Conservation (phyloP, 1,140 invertebrate species). For the Ectropis grisescens region DNA sequence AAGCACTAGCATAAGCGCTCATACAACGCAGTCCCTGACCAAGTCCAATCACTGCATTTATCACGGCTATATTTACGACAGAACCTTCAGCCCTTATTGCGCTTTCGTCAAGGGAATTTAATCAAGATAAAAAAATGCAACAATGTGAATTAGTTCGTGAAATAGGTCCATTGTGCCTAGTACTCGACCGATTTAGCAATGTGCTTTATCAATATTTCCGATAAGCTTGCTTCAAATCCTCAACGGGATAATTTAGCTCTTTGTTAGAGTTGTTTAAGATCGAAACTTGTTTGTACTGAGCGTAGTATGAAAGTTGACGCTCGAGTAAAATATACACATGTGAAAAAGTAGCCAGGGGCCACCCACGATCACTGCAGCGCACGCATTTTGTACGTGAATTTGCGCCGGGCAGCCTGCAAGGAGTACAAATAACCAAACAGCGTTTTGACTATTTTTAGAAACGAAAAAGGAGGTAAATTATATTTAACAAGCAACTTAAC, state of each 20-base stretch:
- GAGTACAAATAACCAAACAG: too few species aligned
- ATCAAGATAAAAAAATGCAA: constrained; percentile 18
- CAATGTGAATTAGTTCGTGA: constrained; percentile 51
- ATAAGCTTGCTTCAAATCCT: constrained; percentile 25
- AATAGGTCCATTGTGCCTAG: constrained; percentile 52
- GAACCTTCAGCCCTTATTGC: too few species aligned
- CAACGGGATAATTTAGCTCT: constrained; percentile 17
- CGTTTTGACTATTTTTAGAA: too few species aligned
- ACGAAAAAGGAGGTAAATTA: too few species aligned
- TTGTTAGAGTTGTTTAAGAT: constrained; percentile 26
- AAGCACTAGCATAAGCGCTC: too few species aligned
- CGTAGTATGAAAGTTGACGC: constrained; percentile 25
- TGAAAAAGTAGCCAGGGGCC: constrained; percentile 45
- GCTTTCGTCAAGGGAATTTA: too few species aligned
- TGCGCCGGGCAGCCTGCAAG: too few species aligned
- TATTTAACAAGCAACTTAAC: too few species aligned
- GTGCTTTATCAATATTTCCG: constrained; percentile 29
- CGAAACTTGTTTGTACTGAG: constrained; percentile 25
- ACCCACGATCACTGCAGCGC: constrained; percentile 47
- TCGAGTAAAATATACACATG: constrained; percentile 34
- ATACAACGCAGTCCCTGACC: too few species aligned
- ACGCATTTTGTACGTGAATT: too few species aligned
- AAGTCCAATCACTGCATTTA: too few species aligned
- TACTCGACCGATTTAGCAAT: constrained; percentile 44
- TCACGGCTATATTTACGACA: too few species aligned